phyloP scores from a whole-genome alignment of 2,888 invertebrate species.

The Caenorhabditis imperialis region DNA sequence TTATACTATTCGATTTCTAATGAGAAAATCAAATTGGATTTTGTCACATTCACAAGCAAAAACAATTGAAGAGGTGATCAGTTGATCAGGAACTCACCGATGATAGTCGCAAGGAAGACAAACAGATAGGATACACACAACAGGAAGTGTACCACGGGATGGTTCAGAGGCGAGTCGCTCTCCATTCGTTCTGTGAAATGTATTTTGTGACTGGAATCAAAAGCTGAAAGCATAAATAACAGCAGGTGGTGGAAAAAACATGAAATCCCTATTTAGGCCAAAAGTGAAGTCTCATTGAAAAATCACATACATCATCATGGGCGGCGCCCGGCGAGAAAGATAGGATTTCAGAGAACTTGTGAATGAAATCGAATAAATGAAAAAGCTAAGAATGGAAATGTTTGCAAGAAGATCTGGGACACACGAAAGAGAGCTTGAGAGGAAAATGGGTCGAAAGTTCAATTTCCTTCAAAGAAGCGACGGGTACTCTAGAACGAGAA shows the following conservation, averaged over 20 bases:
- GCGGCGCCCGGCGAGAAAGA: slow-evolving; percentile 12
- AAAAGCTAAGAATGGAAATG: slow-evolving; percentile 13
- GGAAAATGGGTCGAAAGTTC: slow-evolving; percentile 39
- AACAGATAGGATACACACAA: slow-evolving; percentile 70
- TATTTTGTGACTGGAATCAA: neutral
- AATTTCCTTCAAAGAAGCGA: slow-evolving; percentile 20
- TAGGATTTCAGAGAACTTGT: slow-evolving; percentile 11
- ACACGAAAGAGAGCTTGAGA: slow-evolving; percentile 35
- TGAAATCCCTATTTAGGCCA: too few species aligned
- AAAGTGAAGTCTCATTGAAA: too few species aligned
- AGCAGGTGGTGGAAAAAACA: slow-evolving; percentile 5
- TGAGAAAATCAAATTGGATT: slow-evolving; percentile 39
- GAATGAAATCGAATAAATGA: slow-evolving; percentile 18
- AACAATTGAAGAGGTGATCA: slow-evolving; percentile 4
- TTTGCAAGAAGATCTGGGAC: slow-evolving; percentile 29
- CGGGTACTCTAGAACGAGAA: slow-evolving; percentile 11
- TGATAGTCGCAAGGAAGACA: slow-evolving; percentile 72
- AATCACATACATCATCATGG: too few species aligned
- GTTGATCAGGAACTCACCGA: slow-evolving; percentile 59
- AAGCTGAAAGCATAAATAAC: neutral
- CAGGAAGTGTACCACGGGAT: slow-evolving; percentile 67
- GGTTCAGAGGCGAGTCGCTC: slow-evolving; percentile 63
- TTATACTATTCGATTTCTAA: slow-evolving; percentile 18
- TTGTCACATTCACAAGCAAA: slow-evolving; percentile 11
- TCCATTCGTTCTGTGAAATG: slow-evolving; percentile 52